phyloP scores from a whole-genome alignment of 1,140 invertebrate genomes.

The Nilaparvata lugens region DNA sequence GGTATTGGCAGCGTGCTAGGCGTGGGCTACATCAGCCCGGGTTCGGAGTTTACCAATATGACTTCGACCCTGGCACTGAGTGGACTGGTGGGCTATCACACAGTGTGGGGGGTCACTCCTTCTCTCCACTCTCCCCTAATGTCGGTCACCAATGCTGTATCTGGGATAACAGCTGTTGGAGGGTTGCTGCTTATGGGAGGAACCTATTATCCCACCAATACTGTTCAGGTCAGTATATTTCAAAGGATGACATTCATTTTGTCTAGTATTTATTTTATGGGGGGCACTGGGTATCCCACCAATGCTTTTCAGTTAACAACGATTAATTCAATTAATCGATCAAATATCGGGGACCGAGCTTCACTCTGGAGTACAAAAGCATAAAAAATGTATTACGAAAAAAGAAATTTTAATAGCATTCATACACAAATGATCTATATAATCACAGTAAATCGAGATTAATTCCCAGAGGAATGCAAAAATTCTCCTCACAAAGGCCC shows the following conservation, averaged over 20 bases:
- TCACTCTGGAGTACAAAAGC: too few species aligned
- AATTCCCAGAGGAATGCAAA: too few species aligned
- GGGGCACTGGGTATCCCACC: too few species aligned
- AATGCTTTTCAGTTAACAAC: too few species aligned
- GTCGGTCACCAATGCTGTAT: conserved; percentile 90
- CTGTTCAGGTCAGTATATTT: conserved; percentile 45
- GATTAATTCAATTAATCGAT: too few species aligned
- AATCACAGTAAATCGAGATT: too few species aligned
- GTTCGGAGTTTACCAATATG: conserved; percentile 77
- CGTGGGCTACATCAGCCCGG: conserved; percentile 67
- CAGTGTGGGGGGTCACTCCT: conserved; percentile 86
- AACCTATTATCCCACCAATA: conserved; percentile 59
- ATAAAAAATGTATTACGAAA: too few species aligned
- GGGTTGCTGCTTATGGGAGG: conserved; percentile 75
- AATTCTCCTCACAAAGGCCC: too few species aligned
- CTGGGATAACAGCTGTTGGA: conserved; percentile 83
- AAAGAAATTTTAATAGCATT: too few species aligned
- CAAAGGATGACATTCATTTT: not conserved
- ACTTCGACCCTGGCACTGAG: conserved; percentile 73
- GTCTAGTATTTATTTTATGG: too few species aligned
- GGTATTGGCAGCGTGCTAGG: conserved; percentile 58
- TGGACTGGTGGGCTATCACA: conserved; percentile 81
- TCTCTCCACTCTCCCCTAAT: conserved; percentile 86
- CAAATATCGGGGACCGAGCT: too few species aligned
- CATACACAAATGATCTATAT: too few species aligned